Evolutionary conservation across 23 tunicate genomes (phyloP), one percentile per base, ranked within the genome.

Genomic region (Corella eumyota): DNA sequence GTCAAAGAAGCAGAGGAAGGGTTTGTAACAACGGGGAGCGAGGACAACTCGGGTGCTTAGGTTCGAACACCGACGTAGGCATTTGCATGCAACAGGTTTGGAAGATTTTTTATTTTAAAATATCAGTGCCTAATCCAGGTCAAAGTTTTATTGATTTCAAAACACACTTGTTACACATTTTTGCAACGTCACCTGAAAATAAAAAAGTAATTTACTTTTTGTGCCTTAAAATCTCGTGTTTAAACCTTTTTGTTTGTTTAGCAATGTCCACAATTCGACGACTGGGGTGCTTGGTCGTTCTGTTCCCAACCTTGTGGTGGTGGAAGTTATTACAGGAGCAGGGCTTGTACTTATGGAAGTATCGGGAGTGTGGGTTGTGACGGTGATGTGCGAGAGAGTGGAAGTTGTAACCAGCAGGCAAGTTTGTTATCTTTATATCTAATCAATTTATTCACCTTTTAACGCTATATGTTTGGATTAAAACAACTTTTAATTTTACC

Each of bases 21-120:
- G 28, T 1, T 20, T 82, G 92, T 45, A 51, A 67, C 24, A 49
- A 60, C 45, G 92, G 92, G 15, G 26, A 31, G 0, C 76, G 65
- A 4, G 92, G 92, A 6, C 40, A 77, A 9, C 35, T 38, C 13
- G 92, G 92, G 26, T 82, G 92, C 34, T 29, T 30, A 13, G 76
- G 68, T 22, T 58, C n/a, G n/a, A n/a, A n/a, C n/a, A n/a, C n/a
- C n/a, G n/a, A n/a, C n/a, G n/a, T n/a, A n/a, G n/a, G n/a, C n/a
- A n/a, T n/a, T n/a, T n/a, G n/a, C 17, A 44, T 44, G 15, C 13
- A 17, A 44, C n/a, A n/a, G n/a, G n/a, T n/a, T n/a, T n/a, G n/a
- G n/a, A n/a, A n/a, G n/a, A n/a, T n/a, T n/a, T n/a, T n/a, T n/a
- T n/a, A n/a, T n/a, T n/a, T n/a, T n/a, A n/a, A n/a, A n/a, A n/a